Conservation (phyloP, 2,888 invertebrate species). For the Epinotia brunnichana region DNA sequence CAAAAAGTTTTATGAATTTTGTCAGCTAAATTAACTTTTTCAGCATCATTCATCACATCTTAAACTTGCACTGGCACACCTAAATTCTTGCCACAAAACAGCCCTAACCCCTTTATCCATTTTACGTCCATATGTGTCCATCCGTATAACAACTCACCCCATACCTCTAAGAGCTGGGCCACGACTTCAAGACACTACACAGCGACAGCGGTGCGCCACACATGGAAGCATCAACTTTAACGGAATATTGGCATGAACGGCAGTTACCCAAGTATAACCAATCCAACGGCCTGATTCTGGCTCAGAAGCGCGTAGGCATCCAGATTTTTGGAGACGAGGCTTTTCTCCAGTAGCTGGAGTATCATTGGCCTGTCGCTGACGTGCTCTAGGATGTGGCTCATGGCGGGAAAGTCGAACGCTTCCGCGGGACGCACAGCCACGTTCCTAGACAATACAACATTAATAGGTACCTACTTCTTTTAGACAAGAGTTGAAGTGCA, state of each 20-base stretch:
- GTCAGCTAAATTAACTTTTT: too few species aligned
- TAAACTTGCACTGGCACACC: too few species aligned
- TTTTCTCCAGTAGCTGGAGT: slow-evolving; percentile 60
- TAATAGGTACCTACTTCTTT: background rate
- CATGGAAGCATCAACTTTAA: too few species aligned
- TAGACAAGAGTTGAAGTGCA: background rate
- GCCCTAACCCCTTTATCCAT: too few species aligned
- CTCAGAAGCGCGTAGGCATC: slow-evolving; percentile 65
- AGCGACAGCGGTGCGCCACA: too few species aligned
- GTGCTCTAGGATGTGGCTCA: slow-evolving; percentile 63
- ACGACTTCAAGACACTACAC: too few species aligned
- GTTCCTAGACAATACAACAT: slow-evolving; percentile 51
- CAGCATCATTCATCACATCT: too few species aligned
- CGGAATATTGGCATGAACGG: background rate
- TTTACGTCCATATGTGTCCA: too few species aligned
- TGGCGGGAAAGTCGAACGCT: slow-evolving; percentile 55
- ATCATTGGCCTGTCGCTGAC: slow-evolving; percentile 57
- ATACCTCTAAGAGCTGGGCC: too few species aligned
- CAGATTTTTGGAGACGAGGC: slow-evolving; percentile 56
- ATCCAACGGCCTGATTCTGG: slow-evolving; percentile 75
- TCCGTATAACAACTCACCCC: too few species aligned
- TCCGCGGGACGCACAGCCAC: slow-evolving; percentile 67
- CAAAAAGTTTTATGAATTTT: too few species aligned
- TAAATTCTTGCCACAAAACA: too few species aligned
- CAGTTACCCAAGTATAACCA: slow-evolving; percentile 76